phyloP scores from a whole-genome alignment of 2,888 invertebrate species.

The Drosophila diplacantha region DNA sequence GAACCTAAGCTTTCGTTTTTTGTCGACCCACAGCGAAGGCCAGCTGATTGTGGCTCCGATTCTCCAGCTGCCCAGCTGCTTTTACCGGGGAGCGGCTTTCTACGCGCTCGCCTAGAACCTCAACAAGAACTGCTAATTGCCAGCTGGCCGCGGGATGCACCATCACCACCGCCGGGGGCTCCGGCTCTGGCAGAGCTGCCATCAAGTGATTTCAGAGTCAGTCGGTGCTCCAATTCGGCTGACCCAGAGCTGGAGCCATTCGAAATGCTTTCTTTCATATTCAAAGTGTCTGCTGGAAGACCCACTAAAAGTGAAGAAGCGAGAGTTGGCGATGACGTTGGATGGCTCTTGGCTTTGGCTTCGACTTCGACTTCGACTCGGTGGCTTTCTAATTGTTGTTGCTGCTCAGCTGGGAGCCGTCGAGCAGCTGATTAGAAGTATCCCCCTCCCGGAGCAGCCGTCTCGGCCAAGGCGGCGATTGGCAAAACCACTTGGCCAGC shows the following conservation, averaged over 20 bases:
- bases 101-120: slow-evolving; percentile 14
- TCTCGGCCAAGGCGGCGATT: slow-evolving; percentile 34
- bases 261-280: slow-evolving; percentile 55
- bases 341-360: slow-evolving; percentile 12
- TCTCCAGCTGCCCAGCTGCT: slow-evolving; percentile 21
- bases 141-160: neutral
- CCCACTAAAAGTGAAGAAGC: slow-evolving; percentile 57
- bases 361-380: slow-evolving; percentile 7
- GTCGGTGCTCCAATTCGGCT: slow-evolving; percentile 33
- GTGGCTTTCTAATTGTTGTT: slow-evolving; percentile 52
- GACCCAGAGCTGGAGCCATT: slow-evolving; percentile 35
- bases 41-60: slow-evolving; percentile 49
- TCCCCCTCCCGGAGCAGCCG: neutral
- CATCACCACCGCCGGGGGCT: slow-evolving; percentile 3
- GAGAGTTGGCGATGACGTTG: slow-evolving; percentile 60
- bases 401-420: slow-evolving; percentile 45
- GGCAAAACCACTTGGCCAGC: slow-evolving; percentile 41
- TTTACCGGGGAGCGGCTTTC: slow-evolving; percentile 23
- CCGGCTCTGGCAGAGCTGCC: too few species aligned
- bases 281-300: slow-evolving; percentile 42
- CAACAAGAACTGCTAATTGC: slow-evolving; percentile 11
- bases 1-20: slow-evolving; percentile 63
- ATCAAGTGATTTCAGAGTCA: slow-evolving; percentile 12
- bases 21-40: slow-evolving; percentile 21
- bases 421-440: slow-evolving; percentile 56